phyloP scores from a whole-genome alignment of 2,888 invertebrate genomes.

The Rugalucina vietnamica region DNA sequence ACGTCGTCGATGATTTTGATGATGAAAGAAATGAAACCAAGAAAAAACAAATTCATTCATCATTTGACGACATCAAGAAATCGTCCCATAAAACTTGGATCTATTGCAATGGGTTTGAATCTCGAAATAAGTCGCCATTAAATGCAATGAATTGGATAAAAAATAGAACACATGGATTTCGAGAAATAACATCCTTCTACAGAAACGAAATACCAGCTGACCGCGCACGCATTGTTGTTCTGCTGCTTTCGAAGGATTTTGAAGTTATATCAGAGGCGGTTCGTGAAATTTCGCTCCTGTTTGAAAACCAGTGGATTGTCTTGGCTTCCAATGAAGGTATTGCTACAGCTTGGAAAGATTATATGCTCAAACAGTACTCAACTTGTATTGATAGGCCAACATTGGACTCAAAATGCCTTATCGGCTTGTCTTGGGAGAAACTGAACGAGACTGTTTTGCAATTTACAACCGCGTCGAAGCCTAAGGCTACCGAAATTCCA shows the following conservation, averaged over 20 bases:
- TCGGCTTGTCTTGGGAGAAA: neutral
- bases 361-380: neutral
- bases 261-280: slow-evolving; percentile 9
- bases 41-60: neutral
- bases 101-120: slow-evolving; percentile 30
- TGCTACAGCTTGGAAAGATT: neutral
- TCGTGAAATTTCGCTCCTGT: slow-evolving; percentile 6
- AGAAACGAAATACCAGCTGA: slow-evolving; percentile 11
- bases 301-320: slow-evolving; percentile 19
- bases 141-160: slow-evolving; percentile 14
- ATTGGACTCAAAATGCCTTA: neutral
- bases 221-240: slow-evolving; percentile 11
- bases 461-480: neutral
- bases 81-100: slow-evolving; percentile 21
- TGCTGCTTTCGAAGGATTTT: slow-evolving; percentile 9
- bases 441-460: neutral
- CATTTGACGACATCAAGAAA: slow-evolving; percentile 10
- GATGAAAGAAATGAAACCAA: neutral
- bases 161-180: slow-evolving; percentile 15
- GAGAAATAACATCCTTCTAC: slow-evolving; percentile 22
- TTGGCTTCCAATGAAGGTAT: slow-evolving; percentile 10
- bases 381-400: neutral
- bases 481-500: neutral
- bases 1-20: slow-evolving; percentile 25
- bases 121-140: neutral